These are phyloP conservation scores for Hestina assimilis DNA, from an alignment of 1,140 invertebrate species.

Conservation along the genomic window DNA sequence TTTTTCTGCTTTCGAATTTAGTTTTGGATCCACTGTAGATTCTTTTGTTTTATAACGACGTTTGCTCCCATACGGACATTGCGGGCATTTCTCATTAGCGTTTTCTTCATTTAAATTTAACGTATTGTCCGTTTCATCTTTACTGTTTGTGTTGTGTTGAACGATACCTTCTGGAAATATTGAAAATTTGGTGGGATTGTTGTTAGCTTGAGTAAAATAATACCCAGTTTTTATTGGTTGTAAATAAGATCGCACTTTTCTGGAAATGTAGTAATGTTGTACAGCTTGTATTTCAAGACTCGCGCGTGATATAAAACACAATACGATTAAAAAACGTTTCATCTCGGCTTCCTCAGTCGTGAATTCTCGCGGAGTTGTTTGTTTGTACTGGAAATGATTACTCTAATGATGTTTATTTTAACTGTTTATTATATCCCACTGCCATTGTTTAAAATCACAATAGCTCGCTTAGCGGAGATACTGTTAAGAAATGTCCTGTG, in stretches of 20 bases:
- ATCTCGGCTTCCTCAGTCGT: conserved; percentile 43
- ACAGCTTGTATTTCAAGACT: conserved; percentile 31
- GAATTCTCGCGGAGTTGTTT: conserved; percentile 23
- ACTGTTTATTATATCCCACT: conserved; percentile 48
- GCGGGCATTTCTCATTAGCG: not conserved
- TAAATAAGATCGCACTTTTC: conserved; percentile 37
- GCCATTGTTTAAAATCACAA: conserved; percentile 59
- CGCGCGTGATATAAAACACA: conserved; percentile 35
- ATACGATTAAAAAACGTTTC: conserved; percentile 37
- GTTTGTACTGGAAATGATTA: conserved; percentile 44
- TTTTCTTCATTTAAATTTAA: not conserved
- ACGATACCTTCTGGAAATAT: conserved; percentile 11
- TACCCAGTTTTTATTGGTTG: conserved; percentile 35
- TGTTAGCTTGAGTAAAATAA: conserved; percentile 33
- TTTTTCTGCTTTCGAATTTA: not conserved
- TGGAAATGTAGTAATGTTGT: conserved; percentile 31
- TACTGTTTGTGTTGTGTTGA: not conserved
- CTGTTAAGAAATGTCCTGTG: conserved; percentile 55
- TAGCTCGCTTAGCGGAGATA: conserved; percentile 27
- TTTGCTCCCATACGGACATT: not conserved
- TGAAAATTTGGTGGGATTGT: conserved; percentile 29
- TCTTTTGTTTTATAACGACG: not conserved
- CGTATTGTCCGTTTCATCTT: not conserved
- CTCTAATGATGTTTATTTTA: conserved; percentile 56
- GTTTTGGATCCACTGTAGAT: not conserved